These are phyloP conservation scores for Heterotilapia buettikoferi DNA, from an alignment of 2,113 vertebrate genomes.

Conservation along the genomic window DNA sequence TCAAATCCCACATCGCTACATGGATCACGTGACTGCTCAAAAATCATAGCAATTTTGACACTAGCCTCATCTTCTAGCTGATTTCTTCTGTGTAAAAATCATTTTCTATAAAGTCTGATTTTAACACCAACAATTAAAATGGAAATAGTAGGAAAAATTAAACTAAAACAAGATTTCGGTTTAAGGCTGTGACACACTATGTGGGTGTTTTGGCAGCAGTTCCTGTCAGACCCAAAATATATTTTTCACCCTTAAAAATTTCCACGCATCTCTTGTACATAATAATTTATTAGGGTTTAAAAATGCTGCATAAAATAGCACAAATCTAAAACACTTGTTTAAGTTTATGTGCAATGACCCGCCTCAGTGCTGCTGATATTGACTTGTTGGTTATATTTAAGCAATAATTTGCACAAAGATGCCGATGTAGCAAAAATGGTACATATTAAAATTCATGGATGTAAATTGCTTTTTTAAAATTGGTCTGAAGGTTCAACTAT, in stretches of 20 bases:
- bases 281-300: background rate
- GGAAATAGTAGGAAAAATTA: background rate
- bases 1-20: accelerated
- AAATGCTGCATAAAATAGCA: background rate
- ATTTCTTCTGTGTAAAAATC: accelerated
- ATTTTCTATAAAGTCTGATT: background rate
- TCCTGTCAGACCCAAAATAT: background rate
- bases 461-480: no score
- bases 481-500: no score
- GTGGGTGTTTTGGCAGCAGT: background rate
- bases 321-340: no score
- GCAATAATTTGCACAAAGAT: no score
- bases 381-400: no score
- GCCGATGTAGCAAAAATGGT: no score
- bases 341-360: background rate
- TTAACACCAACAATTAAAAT: background rate
- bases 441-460: no score
- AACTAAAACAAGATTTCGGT: background rate
- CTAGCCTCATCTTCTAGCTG: no score
- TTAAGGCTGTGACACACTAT: background rate
- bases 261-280: background rate
- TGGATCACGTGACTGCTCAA: background rate
- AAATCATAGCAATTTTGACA: background rate
- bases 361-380: background rate
- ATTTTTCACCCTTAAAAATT: background rate